These are phyloP conservation scores for Saguinus imperator DNA, from an alignment of 2,113 vertebrate genomes.

Conservation along the genomic window DNA sequence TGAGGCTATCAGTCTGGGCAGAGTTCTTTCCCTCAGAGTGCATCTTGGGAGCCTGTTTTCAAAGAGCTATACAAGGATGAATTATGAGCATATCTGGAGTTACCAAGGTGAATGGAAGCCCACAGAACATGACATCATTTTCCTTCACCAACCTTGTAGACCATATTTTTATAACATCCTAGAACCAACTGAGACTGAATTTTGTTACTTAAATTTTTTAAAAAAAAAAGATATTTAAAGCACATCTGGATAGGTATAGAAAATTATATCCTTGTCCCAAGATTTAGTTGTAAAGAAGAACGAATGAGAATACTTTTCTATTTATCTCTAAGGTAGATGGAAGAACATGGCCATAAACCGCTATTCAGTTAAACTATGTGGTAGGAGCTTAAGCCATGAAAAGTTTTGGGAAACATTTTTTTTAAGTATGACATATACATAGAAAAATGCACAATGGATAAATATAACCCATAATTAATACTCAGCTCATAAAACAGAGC, in stretches of 20 bases:
- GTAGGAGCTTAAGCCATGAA: background rate
- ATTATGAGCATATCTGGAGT: background rate
- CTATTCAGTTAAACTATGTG: background rate
- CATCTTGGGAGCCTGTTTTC: background rate
- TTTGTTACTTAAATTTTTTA: background rate
- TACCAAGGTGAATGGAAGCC: background rate
- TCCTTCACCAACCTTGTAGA: background rate
- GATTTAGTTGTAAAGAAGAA: background rate
- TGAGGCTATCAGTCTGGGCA: background rate
- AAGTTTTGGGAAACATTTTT: background rate
- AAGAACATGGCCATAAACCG: background rate
- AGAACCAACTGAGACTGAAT: background rate
- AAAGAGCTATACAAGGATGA: background rate
- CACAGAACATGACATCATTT: background rate
- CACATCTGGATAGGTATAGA: background rate
- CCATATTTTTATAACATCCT: background rate
- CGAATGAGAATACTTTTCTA: background rate
- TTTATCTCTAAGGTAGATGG: background rate
- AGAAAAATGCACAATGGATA: background rate
- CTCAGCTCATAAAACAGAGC: background rate
- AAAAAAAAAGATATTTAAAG: background rate
- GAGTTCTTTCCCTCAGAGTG: background rate
- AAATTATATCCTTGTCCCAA: background rate
- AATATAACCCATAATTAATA: background rate
- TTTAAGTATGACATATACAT: background rate